These are phyloP conservation scores for Polydrusus tereticollis DNA, from an alignment of 2,888 invertebrate genomes.

Conservation along the genomic window DNA sequence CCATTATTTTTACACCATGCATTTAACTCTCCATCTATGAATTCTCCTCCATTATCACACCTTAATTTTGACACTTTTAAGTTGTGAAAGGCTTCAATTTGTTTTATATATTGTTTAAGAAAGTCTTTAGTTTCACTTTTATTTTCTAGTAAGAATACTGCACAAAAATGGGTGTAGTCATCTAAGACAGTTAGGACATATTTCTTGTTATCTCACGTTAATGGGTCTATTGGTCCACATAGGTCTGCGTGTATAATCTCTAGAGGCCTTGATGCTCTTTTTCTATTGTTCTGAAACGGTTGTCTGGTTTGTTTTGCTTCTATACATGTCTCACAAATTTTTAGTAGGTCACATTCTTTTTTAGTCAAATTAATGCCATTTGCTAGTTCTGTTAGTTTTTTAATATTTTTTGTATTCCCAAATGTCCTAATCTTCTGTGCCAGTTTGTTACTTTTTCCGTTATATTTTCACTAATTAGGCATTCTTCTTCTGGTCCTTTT, in stretches of 20 bases:
- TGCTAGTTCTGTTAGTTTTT: conserved; percentile 27
- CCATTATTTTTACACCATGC: too few species aligned
- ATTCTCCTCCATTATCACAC: conserved; percentile 50
- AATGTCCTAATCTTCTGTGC: conserved; percentile 36
- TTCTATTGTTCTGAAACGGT: neutral
- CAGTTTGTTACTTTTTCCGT: conserved; percentile 27
- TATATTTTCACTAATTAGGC: too few species aligned
- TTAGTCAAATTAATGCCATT: neutral
- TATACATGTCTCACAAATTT: neutral
- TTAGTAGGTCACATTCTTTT: neutral
- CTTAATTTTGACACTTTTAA: conserved; percentile 48
- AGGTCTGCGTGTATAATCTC: neutral
- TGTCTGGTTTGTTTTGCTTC: neutral
- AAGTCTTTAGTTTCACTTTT: conserved; percentile 48
- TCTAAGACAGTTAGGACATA: neutral
- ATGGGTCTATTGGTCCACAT: neutral
- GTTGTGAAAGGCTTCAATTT: conserved; percentile 45
- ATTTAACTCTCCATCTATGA: neutral
- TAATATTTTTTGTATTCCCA: conserved; percentile 26
- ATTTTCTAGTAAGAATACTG: conserved; percentile 17
- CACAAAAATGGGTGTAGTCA: neutral
- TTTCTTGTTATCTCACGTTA: neutral
- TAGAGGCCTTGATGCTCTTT: neutral
- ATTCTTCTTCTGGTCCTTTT: too few species aligned
- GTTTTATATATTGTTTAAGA: conserved; percentile 48